Evolutionary conservation across 1,140 invertebrate species (phyloP), one percentile per base, ranked within the genome.

Genomic region (Notospermus geniculatus): DNA sequence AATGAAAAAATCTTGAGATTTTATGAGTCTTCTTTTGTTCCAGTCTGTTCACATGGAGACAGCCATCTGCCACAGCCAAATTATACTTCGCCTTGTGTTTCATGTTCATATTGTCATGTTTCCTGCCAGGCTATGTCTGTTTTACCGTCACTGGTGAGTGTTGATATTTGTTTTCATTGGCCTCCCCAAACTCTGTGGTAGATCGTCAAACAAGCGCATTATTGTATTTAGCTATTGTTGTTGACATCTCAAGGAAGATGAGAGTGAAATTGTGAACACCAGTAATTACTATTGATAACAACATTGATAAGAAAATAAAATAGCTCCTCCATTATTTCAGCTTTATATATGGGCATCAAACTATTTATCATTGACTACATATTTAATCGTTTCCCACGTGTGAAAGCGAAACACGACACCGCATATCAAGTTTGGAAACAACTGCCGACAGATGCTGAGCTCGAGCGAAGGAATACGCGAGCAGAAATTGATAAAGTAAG

Each of bases 321-420:
- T 11, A 4, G 46, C n/a, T 41, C 32, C 25, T 29, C n/a, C n/a
- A n/a, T 52, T 62, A 43, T 69, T 67, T 13, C 46, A 80, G 77
- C 76, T 43, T 36, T 79, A 22, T 68, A 61, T 39, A 46, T 79
- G 7, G 80, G 80, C 17, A 53, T 82, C 1, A 82, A 82, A 65
- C 54, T 83, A 41, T 83, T 83, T 57, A 65, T 83, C 19, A 66
- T 83, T 43, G 77, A 83, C 58, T 79, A 76, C 58, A 60, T 83
- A 9, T 83, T 78, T 63, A 73, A 75, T 54, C 66, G 72, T 43
- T 83, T 78, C 65, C 82, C 82, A 39, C 70, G 77, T 57, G 59
- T 83, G 2, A 74, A 76, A 55, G 69, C 72, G 54, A 82, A 80
- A 54, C 80, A 82, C 60, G 80, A 83, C 60, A 72, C 75, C 9